These are phyloP conservation scores for Drosophila micromelanica DNA, from an alignment of 1,140 invertebrate genomes.

Conservation along the genomic window DNA sequence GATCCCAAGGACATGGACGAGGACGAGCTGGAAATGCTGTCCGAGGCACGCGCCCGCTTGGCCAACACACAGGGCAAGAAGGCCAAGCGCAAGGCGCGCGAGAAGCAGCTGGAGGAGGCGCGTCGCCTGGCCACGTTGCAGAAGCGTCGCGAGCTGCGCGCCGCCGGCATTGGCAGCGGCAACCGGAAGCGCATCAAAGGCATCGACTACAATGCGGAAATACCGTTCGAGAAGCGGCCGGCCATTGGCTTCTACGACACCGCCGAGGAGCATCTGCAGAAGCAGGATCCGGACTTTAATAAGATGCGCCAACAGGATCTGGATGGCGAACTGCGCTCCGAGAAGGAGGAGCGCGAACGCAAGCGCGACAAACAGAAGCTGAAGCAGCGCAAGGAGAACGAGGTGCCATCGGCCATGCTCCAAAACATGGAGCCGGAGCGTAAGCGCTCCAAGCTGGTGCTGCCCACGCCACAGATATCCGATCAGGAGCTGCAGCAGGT, in stretches of 20 bases:
- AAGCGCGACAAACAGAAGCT: slow-evolving; percentile 96
- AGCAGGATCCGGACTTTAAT: slow-evolving; percentile 94
- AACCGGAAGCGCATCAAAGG: slow-evolving; percentile 85
- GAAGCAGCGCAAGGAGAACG: slow-evolving; percentile 98
- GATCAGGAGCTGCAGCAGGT: slow-evolving; percentile 96
- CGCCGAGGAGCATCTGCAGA: slow-evolving; percentile 94
- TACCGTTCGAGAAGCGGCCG: slow-evolving; percentile 98
- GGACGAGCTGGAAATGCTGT: slow-evolving; percentile 99
- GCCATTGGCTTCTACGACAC: slow-evolving; percentile 97
- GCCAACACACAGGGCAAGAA: slow-evolving; percentile 99
- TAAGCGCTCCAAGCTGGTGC: slow-evolving; percentile 97
- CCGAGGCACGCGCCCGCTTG: slow-evolving; percentile 98
- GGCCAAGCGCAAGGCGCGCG: slow-evolving; percentile 98
- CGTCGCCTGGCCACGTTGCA: slow-evolving; percentile 97
- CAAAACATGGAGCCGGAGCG: slow-evolving; percentile 95
- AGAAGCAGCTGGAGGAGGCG: slow-evolving; percentile 99
- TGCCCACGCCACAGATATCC: slow-evolving; percentile 98
- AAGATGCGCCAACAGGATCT: slow-evolving; percentile 95
- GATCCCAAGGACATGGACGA: slow-evolving; percentile 99
- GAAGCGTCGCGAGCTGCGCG: slow-evolving; percentile 97
- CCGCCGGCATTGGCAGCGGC: slow-evolving; percentile 94
- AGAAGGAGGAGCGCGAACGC: slow-evolving; percentile 95
- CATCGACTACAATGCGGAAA: slow-evolving; percentile 99
- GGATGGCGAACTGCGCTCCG: slow-evolving; percentile 95
- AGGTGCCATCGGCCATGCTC: slow-evolving; percentile 96